phyloP scores from a whole-genome alignment of 2,797 vertebrate species.

The Epinephelus malabaricus region DNA sequence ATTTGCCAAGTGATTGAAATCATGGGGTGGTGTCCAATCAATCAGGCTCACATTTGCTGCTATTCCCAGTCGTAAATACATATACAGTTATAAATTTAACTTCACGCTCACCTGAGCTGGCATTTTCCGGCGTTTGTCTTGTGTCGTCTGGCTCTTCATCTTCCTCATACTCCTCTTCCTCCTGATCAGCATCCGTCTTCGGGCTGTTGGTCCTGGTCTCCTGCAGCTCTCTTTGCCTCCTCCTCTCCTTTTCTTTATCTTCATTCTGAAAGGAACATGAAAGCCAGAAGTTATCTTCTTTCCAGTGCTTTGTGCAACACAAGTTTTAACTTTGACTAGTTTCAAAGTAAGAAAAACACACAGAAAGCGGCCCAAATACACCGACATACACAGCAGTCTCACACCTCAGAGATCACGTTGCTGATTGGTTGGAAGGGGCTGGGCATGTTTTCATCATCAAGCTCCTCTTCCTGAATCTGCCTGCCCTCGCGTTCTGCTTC shows the following conservation, averaged over 20 bases:
- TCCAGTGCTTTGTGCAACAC: background rate
- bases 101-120: constrained; percentile 82
- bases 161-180: constrained; percentile 78
- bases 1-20: background rate
- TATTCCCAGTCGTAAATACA: background rate
- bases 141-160: constrained; percentile 77
- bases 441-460: constrained; percentile 77
- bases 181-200: constrained; percentile 72
- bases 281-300: background rate
- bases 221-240: constrained; percentile 75
- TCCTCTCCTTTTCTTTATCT: constrained; percentile 86
- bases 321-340: too few species aligned
- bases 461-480: constrained; percentile 79
- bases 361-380: background rate
- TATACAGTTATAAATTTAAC: background rate
- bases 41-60: background rate
- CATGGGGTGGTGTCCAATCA: background rate
- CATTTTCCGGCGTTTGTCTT: constrained; percentile 84
- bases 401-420: constrained; percentile 88
- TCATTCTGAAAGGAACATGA: constrained; percentile 84
- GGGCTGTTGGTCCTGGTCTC: constrained; percentile 53
- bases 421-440: constrained; percentile 95
- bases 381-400: background rate
- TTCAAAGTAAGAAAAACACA: too few species aligned
- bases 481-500: constrained; percentile 85